Base-by-base conservation (phyloP, 2,888 invertebrate species). In the Muscina levida region DNA sequence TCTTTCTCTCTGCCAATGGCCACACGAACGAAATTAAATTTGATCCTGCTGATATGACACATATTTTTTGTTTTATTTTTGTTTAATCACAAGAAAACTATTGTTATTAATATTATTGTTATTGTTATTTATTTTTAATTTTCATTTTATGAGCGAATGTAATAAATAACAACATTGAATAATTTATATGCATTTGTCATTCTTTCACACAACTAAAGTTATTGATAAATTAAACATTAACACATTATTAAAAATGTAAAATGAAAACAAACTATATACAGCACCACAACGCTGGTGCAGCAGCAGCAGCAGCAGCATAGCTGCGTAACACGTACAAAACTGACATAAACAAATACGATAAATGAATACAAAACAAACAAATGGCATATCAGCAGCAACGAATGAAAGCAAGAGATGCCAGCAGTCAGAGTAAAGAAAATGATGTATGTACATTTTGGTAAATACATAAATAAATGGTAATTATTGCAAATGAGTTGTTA, bases 401-500 rank as follows among this genome's bases (percentile, higher is more conserved):
- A 15, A 17, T 39, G 37, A 31, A 15, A 39, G 39, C 15, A 37
- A n/a, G n/a, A n/a, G 19, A 19, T 51, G 19, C 51, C 51, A 31
- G 31, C 31, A 31, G 31, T 31, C 51, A 22, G 53, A 22, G 22
- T 53, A 10, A 53, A 11, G 26, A 56, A n/a, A 56, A 56, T 10
- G n/a, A n/a, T 39, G 39, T 17, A 17, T 37, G 37, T 37, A 62
- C 31, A 31, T 31, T 22, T 42, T 42, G 22, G 15, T 62, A 22
- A 15, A 42, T 39, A 62, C 31, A 57, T 15, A 57, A 15, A 57
- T 57, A 57, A 62, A 62, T 42, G 42, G 59, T 79, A 79, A 74
- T 75, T 72, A 72, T 72, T 75, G 71, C 71, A 79, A 79, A 75
- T 72, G 74, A 79, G 74, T 53, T 79, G 79, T 44, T 75, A 75